A percentile compares a stretch with the other conserved stretches of the same genome.
phyloP scores from a whole-genome alignment of 2,797 vertebrate genomes.

The Molossus alvarezi region DNA sequence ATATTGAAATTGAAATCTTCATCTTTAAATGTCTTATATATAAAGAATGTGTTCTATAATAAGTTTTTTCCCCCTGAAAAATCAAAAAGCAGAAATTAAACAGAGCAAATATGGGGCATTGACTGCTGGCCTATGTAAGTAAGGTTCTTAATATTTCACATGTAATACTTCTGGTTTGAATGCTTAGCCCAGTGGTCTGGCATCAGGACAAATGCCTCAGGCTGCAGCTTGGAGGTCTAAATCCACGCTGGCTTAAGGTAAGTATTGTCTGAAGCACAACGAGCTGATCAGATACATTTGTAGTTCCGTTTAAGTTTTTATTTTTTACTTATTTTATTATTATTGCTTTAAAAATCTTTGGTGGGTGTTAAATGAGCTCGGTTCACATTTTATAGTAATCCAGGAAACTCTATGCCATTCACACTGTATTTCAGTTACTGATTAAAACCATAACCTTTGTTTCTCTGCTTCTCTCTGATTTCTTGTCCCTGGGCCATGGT shows the following conservation, averaged over 20 bases:
- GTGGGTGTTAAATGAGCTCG: slow-evolving; percentile 38
- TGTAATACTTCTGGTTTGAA: neutral
- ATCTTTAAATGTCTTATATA: slow-evolving; percentile 11
- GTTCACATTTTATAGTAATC: neutral
- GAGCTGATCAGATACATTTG: neutral
- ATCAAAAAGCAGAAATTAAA: slow-evolving; percentile 36
- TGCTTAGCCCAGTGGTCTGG: neutral
- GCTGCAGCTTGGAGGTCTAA: neutral
- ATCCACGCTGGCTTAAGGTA: neutral
- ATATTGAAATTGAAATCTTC: neutral
- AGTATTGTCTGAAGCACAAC: neutral
- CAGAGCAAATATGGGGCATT: neutral
- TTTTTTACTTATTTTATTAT: slow-evolving; percentile 11
- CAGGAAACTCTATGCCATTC: neutral
- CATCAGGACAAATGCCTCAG: neutral
- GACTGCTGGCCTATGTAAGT: neutral
- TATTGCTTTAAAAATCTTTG: neutral
- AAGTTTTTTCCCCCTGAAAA: neutral
- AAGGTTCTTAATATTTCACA: neutral
- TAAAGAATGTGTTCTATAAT: slow-evolving; percentile 15
- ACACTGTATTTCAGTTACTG: slow-evolving; percentile 36
- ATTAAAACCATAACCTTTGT: slow-evolving; percentile 66
- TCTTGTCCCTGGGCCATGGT: slow-evolving; percentile 26
- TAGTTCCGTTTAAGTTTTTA: neutral
- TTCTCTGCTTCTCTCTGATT: slow-evolving; percentile 55